Conservation (phyloP, 1,140 invertebrate genomes). For the Pogonomyrmex californicus region DNA sequence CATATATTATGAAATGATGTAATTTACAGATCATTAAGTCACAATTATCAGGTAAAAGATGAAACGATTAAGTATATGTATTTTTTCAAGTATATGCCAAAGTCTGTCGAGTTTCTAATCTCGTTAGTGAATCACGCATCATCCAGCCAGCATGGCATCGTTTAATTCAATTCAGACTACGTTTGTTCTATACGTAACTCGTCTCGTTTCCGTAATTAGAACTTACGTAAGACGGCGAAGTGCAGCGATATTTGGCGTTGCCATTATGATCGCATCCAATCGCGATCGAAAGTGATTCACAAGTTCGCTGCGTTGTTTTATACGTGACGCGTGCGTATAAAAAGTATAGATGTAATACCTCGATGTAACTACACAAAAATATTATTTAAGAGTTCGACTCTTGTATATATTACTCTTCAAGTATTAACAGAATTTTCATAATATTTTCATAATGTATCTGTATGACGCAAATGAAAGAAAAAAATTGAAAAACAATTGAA, state of each 20-base stretch:
- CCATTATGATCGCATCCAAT: neutral
- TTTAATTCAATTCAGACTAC: neutral
- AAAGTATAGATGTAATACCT: neutral
- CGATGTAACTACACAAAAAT: neutral
- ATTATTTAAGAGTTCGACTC: neutral
- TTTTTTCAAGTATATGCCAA: conserved; percentile 5
- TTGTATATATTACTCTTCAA: neutral
- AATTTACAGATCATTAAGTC: neutral
- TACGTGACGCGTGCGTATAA: neutral
- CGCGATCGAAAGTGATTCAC: conserved; percentile 17
- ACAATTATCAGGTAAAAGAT: neutral
- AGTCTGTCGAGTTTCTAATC: conserved; percentile 12
- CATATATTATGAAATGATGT: neutral
- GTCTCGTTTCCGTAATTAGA: conserved; percentile 11
- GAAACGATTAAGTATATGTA: neutral
- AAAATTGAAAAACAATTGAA: neutral
- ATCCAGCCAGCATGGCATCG: neutral
- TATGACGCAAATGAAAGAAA: neutral
- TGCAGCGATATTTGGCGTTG: neutral
- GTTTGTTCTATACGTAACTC: neutral
- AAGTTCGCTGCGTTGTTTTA: neutral
- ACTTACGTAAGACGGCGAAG: conserved; percentile 23
- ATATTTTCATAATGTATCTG: neutral
- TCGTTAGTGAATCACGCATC: neutral
- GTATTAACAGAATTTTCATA: neutral